Percentiles rank a stretch among this genome's conserved stretches.
phyloP scores from a whole-genome alignment of 2,113 vertebrate species.

The Periophthalmodon schlosseri region DNA sequence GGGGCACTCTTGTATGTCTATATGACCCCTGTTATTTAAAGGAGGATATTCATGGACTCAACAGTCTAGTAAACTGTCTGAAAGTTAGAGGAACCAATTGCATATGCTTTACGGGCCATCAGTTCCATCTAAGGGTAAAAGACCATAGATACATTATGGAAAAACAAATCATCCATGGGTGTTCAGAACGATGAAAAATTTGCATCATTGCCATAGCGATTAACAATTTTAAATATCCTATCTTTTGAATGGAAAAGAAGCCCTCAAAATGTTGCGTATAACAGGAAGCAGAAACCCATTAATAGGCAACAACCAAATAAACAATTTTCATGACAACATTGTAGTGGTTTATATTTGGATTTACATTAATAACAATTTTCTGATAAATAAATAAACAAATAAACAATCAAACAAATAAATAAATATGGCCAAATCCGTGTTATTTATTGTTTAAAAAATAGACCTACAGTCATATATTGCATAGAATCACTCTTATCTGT shows the following conservation, averaged over 20 bases:
- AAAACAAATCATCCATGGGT: not conserved
- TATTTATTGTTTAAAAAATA: not conserved
- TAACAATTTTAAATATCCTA: no score
- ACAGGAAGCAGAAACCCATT: no score
- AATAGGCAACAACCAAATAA: not conserved
- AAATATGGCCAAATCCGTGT: not conserved
- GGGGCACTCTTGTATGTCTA: slow-evolving; percentile 32
- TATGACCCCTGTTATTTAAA: slow-evolving; percentile 19
- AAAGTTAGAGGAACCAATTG: slow-evolving; percentile 14
- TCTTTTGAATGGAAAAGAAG: no score
- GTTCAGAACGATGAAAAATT: no score
- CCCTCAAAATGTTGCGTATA: no score
- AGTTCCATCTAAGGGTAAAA: not conserved
- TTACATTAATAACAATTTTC: not conserved
- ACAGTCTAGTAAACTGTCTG: not conserved
- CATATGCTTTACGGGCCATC: not conserved
- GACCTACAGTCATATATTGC: not conserved
- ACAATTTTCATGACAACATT: not conserved
- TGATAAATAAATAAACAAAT: not conserved
- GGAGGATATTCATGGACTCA: slow-evolving; percentile 12
- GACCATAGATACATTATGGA: not conserved
- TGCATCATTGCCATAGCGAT: no score
- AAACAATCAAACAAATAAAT: not conserved
- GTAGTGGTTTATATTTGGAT: not conserved
- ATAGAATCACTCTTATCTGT: not conserved